phyloP scores from a whole-genome alignment of 1,140 invertebrate genomes.

The Lepidurus apus region DNA sequence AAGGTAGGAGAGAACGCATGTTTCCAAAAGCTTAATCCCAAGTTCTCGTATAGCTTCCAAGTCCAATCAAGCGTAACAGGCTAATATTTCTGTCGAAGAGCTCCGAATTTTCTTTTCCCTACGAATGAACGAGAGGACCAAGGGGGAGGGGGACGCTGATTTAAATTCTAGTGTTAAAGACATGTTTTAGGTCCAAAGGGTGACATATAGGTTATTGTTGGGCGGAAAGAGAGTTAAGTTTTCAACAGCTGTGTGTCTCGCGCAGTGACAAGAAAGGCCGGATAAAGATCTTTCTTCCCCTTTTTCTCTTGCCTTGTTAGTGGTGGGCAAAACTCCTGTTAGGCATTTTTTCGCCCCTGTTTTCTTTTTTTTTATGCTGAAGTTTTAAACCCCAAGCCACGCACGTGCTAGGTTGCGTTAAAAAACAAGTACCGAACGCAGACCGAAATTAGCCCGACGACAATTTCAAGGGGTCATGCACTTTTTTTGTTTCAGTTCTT shows the following conservation, averaged over 20 bases:
- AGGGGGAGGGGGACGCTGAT: background rate
- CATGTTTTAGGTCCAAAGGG: constrained; percentile 14
- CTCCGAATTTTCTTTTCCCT: background rate
- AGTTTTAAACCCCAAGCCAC: too few relatives aligned
- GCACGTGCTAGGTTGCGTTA: too few relatives aligned
- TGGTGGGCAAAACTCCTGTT: background rate
- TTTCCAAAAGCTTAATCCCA: background rate
- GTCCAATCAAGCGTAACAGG: background rate
- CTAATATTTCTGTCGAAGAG: constrained; percentile 10
- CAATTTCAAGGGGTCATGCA: too few relatives aligned
- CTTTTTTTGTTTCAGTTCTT: too few relatives aligned
- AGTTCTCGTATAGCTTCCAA: background rate
- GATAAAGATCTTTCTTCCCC: background rate
- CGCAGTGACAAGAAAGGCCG: background rate
- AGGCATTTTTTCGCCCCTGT: too few relatives aligned
- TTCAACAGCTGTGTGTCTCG: background rate
- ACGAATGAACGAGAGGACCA: background rate
- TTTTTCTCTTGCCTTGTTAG: constrained; percentile 10
- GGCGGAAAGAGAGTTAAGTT: constrained; percentile 5
- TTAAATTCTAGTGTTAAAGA: background rate
- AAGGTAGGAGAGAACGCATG: background rate
- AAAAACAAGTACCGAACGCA: too few relatives aligned
- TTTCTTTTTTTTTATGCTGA: too few relatives aligned
- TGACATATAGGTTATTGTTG: constrained; percentile 19
- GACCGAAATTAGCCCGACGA: too few relatives aligned